Conservation (phyloP, 2,113 vertebrate species). For the Clupea harengus region DNA sequence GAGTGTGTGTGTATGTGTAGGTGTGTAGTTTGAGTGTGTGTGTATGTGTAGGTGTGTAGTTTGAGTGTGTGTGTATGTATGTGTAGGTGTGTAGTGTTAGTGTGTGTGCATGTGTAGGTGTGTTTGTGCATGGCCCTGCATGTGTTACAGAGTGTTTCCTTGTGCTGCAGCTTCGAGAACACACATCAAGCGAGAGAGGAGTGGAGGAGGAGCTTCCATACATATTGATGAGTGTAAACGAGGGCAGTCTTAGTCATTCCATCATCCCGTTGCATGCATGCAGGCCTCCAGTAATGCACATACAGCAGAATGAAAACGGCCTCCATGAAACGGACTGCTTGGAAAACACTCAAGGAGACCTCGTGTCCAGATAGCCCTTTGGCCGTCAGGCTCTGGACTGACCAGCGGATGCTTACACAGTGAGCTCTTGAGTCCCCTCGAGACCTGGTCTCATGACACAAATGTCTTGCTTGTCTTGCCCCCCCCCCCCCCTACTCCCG, state of each 20-base stretch:
- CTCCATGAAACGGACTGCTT: background rate
- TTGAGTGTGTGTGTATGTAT: no score
- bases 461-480: background rate
- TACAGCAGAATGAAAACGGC: background rate
- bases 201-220: background rate
- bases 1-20: no score
- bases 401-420: background rate
- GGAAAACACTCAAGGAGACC: background rate
- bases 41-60: no score
- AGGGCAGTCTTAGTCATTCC: slow-evolving; percentile 26
- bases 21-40: background rate
- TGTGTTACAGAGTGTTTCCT: background rate
- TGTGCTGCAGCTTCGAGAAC: background rate
- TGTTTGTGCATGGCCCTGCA: background rate
- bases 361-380: no score
- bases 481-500: no score
- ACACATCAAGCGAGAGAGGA: background rate
- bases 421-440: background rate
- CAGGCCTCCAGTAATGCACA: background rate
- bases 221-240: slow-evolving; percentile 41
- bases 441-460: background rate
- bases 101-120: background rate
- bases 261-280: slow-evolving; percentile 21
- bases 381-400: background rate
- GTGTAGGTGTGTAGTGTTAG: background rate